Conservation (phyloP, 1,140 invertebrate genomes). For the Agrypnia vestita region DNA sequence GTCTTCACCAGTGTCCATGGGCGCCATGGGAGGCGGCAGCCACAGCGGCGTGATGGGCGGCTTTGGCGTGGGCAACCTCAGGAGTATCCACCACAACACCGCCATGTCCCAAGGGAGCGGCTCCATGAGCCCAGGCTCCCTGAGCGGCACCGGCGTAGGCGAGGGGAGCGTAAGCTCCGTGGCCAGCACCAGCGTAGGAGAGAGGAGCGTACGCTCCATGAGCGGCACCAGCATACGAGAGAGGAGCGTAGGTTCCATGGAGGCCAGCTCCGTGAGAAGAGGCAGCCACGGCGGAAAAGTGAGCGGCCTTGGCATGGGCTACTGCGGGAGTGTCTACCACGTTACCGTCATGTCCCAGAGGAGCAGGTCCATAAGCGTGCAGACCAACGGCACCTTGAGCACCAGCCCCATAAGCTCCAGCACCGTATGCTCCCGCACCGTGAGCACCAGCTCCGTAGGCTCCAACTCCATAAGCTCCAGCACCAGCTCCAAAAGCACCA, state of each 20-base stretch:
- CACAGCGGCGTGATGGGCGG: slow-evolving; percentile 68
- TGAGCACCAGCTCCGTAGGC: no score
- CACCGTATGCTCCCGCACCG: slow-evolving; percentile 5
- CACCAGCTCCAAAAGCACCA: slow-evolving; percentile 61
- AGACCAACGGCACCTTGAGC: slow-evolving; percentile 57
- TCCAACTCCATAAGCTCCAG: no score
- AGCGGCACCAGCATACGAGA: slow-evolving; percentile 44
- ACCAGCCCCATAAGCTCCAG: slow-evolving; percentile 51
- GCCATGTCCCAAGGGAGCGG: background rate
- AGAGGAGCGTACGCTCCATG: slow-evolving; percentile 51
- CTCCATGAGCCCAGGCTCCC: background rate
- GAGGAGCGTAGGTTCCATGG: slow-evolving; percentile 55
- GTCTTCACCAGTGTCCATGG: slow-evolving; percentile 11
- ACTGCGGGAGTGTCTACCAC: slow-evolving; percentile 68
- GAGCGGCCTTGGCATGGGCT: slow-evolving; percentile 69
- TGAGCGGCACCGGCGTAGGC: slow-evolving; percentile 40
- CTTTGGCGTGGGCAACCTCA: slow-evolving; percentile 70
- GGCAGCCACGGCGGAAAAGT: slow-evolving; percentile 67
- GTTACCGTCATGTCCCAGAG: slow-evolving; percentile 50
- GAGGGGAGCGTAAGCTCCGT: no score
- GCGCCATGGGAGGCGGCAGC: no score
- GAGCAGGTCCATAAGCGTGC: slow-evolving; percentile 21
- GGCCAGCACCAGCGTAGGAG: slow-evolving; percentile 52
- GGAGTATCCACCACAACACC: slow-evolving; percentile 66
- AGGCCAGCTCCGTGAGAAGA: slow-evolving; percentile 59